Evolutionary conservation across 2,113 vertebrate genomes (phyloP), one percentile per base, ranked within the genome.

Genomic region (Hipposideros armiger): DNA sequence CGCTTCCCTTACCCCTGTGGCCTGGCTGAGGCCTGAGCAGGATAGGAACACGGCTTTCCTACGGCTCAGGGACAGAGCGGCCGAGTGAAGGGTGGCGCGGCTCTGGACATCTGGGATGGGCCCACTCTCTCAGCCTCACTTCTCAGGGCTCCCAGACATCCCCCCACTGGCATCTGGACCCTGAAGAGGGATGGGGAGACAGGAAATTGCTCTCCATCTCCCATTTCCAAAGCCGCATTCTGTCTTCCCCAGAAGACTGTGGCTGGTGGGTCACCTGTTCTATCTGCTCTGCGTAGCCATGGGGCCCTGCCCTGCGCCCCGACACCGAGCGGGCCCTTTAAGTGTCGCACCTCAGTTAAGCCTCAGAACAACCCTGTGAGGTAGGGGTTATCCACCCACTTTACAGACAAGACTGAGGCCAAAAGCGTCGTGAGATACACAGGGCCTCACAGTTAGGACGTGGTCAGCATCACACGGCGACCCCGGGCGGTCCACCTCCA

Each of bases 71-170:
- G 40, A 11, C 47, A 5, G 56, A 7, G 56, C 69, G 54, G 28
- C 2, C 0, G 32, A 15, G 40, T 5, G 7, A 52, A 60, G 40
- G 74, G 20, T 5, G 3, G 13, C 1, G 0, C 0, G 28, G 47
- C 17, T 30, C 74, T 40, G 13, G 5, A 2, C 0, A 10, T 19
- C 5, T 7, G 0, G 1, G 16, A 30, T 1, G 19, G 40, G 69
- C 32, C 69, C 0, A 1, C 1, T 4, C 28, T 42, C 26, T 32
- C 69, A 45, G 54, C 4, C 50, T 36, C 13, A 32, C 22, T 24
- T 28, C 26, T 32, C 4, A 30, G 30, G n/a, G 32, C 8, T 22
- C n/a, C n/a, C 45, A 16, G 76, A 45, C 22, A 22, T 16, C 72
- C 40, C 6, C 0, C 20, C 54, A 2, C 3, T 15, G 11, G 30